Evolutionary conservation across 2,113 vertebrate genomes (phyloP).

Genomic region (Choloepus hoffmanni): DNA sequence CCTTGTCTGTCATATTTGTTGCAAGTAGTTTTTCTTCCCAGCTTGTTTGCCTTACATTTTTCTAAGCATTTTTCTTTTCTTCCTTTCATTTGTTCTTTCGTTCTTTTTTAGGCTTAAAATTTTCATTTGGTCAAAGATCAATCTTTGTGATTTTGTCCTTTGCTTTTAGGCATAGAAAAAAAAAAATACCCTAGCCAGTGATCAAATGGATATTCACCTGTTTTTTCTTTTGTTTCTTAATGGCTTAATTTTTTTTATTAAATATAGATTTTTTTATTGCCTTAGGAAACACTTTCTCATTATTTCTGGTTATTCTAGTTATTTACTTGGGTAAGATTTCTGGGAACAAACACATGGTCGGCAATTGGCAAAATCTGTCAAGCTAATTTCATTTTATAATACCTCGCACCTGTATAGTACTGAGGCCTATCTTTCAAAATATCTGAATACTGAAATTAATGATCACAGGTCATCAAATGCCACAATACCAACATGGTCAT

Average conservation of each 20-base stretch:
- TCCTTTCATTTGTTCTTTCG: too few relatives aligned
- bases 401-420: not conserved
- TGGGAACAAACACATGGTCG: not conserved
- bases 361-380: not conserved
- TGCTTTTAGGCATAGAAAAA: not conserved
- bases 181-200: not conserved
- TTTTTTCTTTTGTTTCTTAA: not conserved
- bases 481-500: not conserved
- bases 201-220: not conserved
- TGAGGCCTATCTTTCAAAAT: not conserved
- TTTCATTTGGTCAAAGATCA: not conserved
- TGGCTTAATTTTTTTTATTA: not conserved
- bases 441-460: conserved; percentile 1
- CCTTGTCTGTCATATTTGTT: not conserved
- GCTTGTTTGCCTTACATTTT: not conserved
- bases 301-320: conserved; percentile 5
- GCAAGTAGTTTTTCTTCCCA: not conserved
- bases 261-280: not conserved
- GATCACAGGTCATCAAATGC: not conserved
- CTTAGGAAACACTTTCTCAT: not conserved
- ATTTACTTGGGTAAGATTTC: not conserved
- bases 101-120: not conserved
- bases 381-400: too few relatives aligned
- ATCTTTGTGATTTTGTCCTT: not conserved
- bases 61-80: not conserved